Evolutionary conservation across 2,797 vertebrate species (phyloP), one percentile per base, ranked within the genome.

Genomic region (Toxotes lorentzi): DNA sequence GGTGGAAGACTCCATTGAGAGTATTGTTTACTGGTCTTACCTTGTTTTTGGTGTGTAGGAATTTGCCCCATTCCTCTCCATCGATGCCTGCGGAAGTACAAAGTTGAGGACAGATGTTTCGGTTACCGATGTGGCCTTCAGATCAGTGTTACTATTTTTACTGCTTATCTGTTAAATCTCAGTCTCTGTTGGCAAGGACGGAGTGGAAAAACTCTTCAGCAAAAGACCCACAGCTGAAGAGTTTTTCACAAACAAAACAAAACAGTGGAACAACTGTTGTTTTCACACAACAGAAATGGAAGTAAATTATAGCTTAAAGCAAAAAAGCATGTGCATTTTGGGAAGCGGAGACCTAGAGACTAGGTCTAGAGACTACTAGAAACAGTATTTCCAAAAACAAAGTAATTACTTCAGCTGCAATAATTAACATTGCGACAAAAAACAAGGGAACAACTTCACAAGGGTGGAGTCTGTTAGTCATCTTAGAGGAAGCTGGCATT

Each of bases 41-140:
- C 98, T 98, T 99, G 93, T 96, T 97, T 95, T 99, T 99, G 73
- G 98, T 99, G 94, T 99, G 98, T 78, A 99, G 94, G 89, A 99
- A 99, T 94, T 99, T 99, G 59, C 98, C 98, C 98, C 98, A 99
- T 88, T 99, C 98, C 76, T 98, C 97, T 82, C 96, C 96, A 76
- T 99, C 97, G 32, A 98, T 95, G 75, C 97, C 98, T 99, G 91
- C 59, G 92, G 43, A 65, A 69, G 84, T 1, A 86, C 27, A 87
- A 73, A 79, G 61, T 65, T 2, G 2, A 76, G 45, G 38, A 76
- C 59, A 87, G 73, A 80, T 76, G 71, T 70, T 76, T 73, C 8
- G 61, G 59, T 79, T 64, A 66, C 32, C 76, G 48, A 43, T 69
- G 76, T 76, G 59, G 56, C 80, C 72, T 74, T 69, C 12, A 84